Base-by-base conservation (phyloP, 2,888 invertebrate genomes). In the Dryadula phaetusa region DNA sequence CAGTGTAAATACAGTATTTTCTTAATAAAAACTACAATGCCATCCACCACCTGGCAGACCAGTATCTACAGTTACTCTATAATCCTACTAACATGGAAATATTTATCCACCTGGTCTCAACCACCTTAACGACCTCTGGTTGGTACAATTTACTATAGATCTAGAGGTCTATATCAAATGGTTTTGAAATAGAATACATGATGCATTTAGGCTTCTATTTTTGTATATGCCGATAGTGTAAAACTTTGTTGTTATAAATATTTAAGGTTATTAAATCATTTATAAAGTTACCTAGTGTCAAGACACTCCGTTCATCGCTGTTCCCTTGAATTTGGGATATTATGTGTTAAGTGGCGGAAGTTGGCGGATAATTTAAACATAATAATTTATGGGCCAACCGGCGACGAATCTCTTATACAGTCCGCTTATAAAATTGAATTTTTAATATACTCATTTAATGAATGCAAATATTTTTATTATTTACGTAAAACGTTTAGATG, bases 81-180 rank as follows among this genome's bases (percentile, higher is more conserved):
- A 84, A 84, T 84, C 87, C 90, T 81, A 89, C 87, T 89, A 86
- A 89, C 88, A 88, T 88, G 87, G 86, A 86, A 85, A 86, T 85
- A 75, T 69, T 65, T 69, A 70, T 67, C 72, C 85, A 87, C 83
- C 88, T 86, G 86, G 82, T 70, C 66, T 74, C 67, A 69, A 66
- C 63, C 69, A 67, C 54, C 32, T 28, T 22, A 37, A 67, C 47
- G 64, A 46, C 34, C 67, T 61, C 14, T 22, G 44, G 25, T 49
- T 66, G 46, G 6, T 40, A 47, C 22, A 12, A n/a, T 52, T 28
- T 14, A 46, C 32, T 63, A 71, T 58, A 37, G 46, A 60, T 40
- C n/a, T 42, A 16, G 8, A 32, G 70, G 20, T 69, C 66, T 40
- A 2, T 4, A 32, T 44, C 20, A 34, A 46, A 63, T 69, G 69